Conservation (phyloP, 1,140 invertebrate species). For the Parasteatoda tepidariorum region DNA sequence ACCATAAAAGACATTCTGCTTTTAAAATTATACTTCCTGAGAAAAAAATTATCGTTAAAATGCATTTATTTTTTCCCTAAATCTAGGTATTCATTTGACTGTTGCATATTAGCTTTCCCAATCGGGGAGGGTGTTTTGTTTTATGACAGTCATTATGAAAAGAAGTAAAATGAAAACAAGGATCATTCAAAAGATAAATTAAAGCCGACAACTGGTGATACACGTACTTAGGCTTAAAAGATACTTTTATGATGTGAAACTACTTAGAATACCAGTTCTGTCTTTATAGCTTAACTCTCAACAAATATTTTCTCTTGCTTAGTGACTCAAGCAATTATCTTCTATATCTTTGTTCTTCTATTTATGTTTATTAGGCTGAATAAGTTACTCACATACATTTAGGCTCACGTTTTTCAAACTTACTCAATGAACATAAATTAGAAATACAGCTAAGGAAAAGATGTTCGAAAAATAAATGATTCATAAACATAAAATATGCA, state of each 20-base stretch:
- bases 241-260: slow-evolving; percentile 49
- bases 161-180: slow-evolving; percentile 41
- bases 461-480: not conserved
- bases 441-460: slow-evolving; percentile 19
- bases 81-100: slow-evolving; percentile 23
- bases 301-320: not conserved
- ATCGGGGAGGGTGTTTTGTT: slow-evolving; percentile 34
- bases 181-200: slow-evolving; percentile 42
- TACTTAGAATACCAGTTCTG: slow-evolving; percentile 26
- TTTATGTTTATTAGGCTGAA: slow-evolving; percentile 45
- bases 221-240: slow-evolving; percentile 38
- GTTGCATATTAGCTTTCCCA: slow-evolving; percentile 43
- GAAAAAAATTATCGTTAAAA: not conserved
- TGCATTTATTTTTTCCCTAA: not conserved
- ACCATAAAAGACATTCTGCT: not conserved
- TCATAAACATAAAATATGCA: not conserved
- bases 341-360: slow-evolving; percentile 25
- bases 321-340: slow-evolving; percentile 22
- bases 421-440: slow-evolving; percentile 15
- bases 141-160: slow-evolving; percentile 49
- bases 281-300: slow-evolving; percentile 33
- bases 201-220: slow-evolving; percentile 39
- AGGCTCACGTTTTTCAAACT: slow-evolving; percentile 25
- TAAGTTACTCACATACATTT: slow-evolving; percentile 25
- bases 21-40: not conserved